Conservation (phyloP, 2,113 vertebrate species). For the Notothenia coriiceps region DNA sequence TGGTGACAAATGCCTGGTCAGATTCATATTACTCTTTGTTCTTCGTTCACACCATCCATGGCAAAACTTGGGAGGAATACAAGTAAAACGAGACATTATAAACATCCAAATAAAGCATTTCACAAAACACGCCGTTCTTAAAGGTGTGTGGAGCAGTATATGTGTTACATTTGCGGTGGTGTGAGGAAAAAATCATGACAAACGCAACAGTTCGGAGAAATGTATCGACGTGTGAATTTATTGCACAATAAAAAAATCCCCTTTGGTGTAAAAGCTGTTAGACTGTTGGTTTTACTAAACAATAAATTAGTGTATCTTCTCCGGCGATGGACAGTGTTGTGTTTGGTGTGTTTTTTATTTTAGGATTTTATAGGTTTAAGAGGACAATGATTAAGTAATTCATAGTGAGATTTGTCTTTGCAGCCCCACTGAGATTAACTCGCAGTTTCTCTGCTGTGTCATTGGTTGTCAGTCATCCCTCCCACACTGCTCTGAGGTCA, state of each 20-base stretch:
- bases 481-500: not conserved
- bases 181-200: too few relatives aligned
- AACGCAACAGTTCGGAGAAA: too few relatives aligned
- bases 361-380: not conserved
- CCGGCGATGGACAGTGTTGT: not conserved
- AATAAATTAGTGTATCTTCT: not conserved
- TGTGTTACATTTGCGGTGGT: too few relatives aligned
- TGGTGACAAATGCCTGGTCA: not conserved
- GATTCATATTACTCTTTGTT: not conserved
- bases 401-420: not conserved
- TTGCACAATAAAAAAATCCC: too few relatives aligned
- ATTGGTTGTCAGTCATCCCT: slow-evolving; percentile 8
- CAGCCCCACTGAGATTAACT: not conserved
- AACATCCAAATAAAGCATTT: not conserved
- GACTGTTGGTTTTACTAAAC: too few relatives aligned
- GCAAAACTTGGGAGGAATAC: not conserved
- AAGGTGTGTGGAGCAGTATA: too few relatives aligned
- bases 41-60: not conserved
- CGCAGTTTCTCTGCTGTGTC: not conserved
- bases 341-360: not conserved
- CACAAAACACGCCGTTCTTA: too few relatives aligned
- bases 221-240: too few relatives aligned
- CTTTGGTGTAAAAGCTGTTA: too few relatives aligned
- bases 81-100: not conserved
- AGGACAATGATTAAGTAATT: not conserved